Conservation (phyloP, 2,888 invertebrate species). For the Ceriagrion tenellum region DNA sequence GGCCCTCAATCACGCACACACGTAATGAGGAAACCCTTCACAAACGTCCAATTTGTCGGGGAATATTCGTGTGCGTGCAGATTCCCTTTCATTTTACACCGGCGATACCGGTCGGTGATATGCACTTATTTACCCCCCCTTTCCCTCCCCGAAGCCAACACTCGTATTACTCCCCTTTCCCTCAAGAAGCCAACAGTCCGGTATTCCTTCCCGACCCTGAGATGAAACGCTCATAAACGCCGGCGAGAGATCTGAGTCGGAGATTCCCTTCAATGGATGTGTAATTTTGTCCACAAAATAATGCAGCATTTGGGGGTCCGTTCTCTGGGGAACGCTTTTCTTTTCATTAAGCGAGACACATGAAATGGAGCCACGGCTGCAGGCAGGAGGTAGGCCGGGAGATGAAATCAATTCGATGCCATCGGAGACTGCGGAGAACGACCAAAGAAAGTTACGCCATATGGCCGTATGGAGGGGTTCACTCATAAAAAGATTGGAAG, state of each 20-base stretch:
- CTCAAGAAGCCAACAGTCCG: background rate
- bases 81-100: background rate
- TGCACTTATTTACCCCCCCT: background rate
- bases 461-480: background rate
- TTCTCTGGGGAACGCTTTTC: background rate
- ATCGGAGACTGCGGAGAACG: background rate
- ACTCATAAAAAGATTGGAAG: background rate
- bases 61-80: background rate
- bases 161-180: background rate
- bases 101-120: background rate
- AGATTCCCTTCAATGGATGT: background rate
- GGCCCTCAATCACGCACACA: background rate
- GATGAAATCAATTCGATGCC: background rate
- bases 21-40: background rate
- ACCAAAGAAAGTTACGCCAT: background rate
- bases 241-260: background rate
- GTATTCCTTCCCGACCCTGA: background rate
- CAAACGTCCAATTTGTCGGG: background rate
- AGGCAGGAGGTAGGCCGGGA: background rate
- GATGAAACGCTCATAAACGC: background rate
- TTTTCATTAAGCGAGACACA: background rate
- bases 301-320: background rate
- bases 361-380: background rate
- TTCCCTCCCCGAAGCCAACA: background rate
- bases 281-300: conserved; percentile 10